These are phyloP conservation scores for Stenchaetothrips biformis DNA, from an alignment of 2,888 invertebrate species.

Conservation along the genomic window DNA sequence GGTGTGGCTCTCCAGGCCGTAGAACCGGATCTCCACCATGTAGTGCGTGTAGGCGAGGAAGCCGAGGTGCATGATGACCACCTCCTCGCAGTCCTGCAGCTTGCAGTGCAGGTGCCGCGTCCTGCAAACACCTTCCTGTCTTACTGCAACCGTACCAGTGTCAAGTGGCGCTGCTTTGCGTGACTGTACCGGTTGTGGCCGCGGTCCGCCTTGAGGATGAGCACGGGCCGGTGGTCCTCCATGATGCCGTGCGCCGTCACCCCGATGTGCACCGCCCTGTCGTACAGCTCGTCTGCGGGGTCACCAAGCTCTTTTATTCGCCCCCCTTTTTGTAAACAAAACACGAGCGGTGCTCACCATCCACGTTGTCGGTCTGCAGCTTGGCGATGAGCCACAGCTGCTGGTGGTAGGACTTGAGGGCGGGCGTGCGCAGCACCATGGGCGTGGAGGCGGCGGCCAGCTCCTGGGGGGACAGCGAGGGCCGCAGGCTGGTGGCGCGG, in stretches of 20 bases:
- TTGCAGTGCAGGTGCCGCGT: slow-evolving; percentile 78
- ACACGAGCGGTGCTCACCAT: slow-evolving; percentile 62
- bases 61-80: slow-evolving; percentile 83
- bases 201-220: slow-evolving; percentile 59
- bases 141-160: background rate
- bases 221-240: slow-evolving; percentile 66
- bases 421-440: slow-evolving; percentile 78
- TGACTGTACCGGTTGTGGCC: slow-evolving; percentile 64
- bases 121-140: slow-evolving; percentile 52
- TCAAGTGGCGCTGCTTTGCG: background rate
- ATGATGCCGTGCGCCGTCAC: slow-evolving; percentile 77
- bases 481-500: background rate
- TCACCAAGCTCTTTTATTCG: background rate
- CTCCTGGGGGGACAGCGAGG: slow-evolving; percentile 39
- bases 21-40: slow-evolving; percentile 75
- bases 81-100: slow-evolving; percentile 76
- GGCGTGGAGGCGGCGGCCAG: slow-evolving; percentile 65
- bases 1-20: slow-evolving; percentile 73
- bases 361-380: slow-evolving; percentile 74
- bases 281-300: slow-evolving; percentile 75
- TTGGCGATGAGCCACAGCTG: slow-evolving; percentile 90
- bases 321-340: too few relatives aligned
- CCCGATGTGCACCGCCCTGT: slow-evolving; percentile 81
- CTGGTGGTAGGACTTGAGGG: slow-evolving; percentile 82
- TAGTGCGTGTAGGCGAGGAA: slow-evolving; percentile 85